These are phyloP conservation scores for Eumaeus atala DNA, from an alignment of 1,140 invertebrate genomes.

Conservation along the genomic window DNA sequence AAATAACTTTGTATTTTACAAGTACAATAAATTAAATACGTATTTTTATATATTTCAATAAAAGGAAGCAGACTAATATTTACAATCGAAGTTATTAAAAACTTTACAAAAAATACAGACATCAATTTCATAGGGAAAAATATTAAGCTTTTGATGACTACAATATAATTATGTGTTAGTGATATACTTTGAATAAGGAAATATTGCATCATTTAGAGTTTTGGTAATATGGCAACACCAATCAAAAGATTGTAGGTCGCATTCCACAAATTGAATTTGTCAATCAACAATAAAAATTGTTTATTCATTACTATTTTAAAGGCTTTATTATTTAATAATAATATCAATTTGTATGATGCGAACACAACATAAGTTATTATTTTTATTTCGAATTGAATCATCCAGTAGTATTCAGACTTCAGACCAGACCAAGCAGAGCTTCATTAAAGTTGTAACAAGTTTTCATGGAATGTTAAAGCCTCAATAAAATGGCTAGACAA, in stretches of 20 bases:
- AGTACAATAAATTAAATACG: slow-evolving; percentile 61
- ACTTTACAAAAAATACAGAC: slow-evolving; percentile 28
- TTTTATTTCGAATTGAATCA: slow-evolving; percentile 19
- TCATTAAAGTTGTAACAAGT: slow-evolving; percentile 52
- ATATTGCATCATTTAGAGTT: slow-evolving; percentile 17
- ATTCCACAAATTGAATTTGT: too few species aligned
- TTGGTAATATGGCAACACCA: too few species aligned
- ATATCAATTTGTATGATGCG: slow-evolving; percentile 4
- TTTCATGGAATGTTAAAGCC: slow-evolving; percentile 70
- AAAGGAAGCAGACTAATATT: slow-evolving; percentile 67
- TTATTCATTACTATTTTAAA: too few species aligned
- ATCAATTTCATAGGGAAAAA: slow-evolving; percentile 7
- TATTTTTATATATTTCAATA: slow-evolving; percentile 31
- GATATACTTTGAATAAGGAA: slow-evolving; percentile 27
- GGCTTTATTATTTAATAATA: too few species aligned
- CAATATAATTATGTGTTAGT: slow-evolving; percentile 11
- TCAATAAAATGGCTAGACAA: slow-evolving; percentile 57
- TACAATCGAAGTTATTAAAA: slow-evolving; percentile 51
- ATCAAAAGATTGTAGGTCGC: too few species aligned
- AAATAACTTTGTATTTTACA: slow-evolving; percentile 49
- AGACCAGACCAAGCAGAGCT: slow-evolving; percentile 61
- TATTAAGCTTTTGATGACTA: slow-evolving; percentile 9
- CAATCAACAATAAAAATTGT: too few species aligned
- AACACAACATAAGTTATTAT: neutral
- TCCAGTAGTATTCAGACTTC: slow-evolving; percentile 43